Conservation (phyloP, 2,113 vertebrate species). For the Tiliqua scincoides region DNA sequence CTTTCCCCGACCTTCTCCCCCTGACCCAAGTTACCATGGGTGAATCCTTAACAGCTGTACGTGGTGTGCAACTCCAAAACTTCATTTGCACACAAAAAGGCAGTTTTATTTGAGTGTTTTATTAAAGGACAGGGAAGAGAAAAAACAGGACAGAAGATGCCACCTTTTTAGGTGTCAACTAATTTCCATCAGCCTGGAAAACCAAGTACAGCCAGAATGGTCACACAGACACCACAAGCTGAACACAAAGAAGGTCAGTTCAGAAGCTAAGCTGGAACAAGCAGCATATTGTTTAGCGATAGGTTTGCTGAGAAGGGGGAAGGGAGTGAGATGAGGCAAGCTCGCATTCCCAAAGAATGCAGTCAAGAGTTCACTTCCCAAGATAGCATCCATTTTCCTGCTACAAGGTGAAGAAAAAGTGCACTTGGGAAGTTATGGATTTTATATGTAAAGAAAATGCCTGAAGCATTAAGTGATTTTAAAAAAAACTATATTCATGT, state of each 20-base stretch:
- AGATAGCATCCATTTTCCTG: neutral
- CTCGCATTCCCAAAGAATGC: constrained; percentile 46
- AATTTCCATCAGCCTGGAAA: accelerated
- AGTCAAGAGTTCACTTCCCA: constrained; percentile 2
- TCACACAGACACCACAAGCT: constrained; percentile 17
- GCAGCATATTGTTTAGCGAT: constrained; percentile 31
- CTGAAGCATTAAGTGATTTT: neutral
- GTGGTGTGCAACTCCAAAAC: neutral
- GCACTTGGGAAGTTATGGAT: neutral
- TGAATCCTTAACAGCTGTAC: neutral
- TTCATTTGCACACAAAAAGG: neutral
- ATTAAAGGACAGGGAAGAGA: neutral
- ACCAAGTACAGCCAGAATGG: neutral
- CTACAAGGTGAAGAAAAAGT: neutral
- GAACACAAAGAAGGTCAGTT: constrained; percentile 29
- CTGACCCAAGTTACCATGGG: neutral
- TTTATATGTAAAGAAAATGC: neutral
- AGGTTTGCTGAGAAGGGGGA: neutral
- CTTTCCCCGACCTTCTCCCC: neutral
- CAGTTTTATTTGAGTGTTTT: neutral
- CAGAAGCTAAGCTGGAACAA: constrained; percentile 43
- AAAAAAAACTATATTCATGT: too few species aligned
- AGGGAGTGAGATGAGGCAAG: neutral
- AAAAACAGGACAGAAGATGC: neutral
- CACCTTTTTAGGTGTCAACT: neutral